Conservation (phyloP, 2,113 vertebrate species). For the Syngnathus floridae region DNA sequence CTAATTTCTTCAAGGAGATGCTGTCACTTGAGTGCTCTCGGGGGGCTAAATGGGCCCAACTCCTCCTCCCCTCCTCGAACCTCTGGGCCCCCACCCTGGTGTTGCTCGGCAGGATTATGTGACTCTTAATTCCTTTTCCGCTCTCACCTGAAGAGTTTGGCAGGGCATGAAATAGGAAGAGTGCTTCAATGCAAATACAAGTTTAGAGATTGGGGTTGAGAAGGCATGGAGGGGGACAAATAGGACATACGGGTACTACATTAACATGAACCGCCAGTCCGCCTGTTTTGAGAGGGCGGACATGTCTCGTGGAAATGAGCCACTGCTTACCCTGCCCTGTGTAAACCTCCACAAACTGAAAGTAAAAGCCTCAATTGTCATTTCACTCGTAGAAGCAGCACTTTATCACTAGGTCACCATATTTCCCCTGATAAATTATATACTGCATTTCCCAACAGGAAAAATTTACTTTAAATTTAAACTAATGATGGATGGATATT, state of each 20-base stretch:
- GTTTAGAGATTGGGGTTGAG: constrained; percentile 23
- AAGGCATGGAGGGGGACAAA: neutral
- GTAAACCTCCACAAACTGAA: neutral
- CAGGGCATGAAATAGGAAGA: constrained; percentile 70
- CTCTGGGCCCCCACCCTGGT: constrained; percentile 38
- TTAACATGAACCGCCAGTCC: neutral
- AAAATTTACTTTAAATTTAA: neutral
- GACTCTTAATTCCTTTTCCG: constrained; percentile 59
- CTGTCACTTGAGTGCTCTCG: constrained; percentile 48
- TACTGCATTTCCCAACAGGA: neutral
- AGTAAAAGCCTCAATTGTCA: neutral
- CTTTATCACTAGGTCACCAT: neutral
- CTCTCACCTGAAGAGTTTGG: constrained; percentile 64
- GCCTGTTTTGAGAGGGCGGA: neutral
- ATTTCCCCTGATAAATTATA: neutral
- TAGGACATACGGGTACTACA: neutral
- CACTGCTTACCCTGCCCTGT: neutral
- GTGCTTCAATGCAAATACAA: constrained; percentile 56
- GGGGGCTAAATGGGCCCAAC: constrained; percentile 34
- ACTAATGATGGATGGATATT: too few species aligned
- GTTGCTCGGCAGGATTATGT: constrained; percentile 63
- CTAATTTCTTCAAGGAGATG: constrained; percentile 51
- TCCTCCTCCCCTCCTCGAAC: constrained; percentile 28
- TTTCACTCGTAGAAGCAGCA: neutral
- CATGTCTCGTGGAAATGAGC: neutral